Base-by-base conservation (phyloP, 1,140 invertebrate genomes). In the Magallana gigas region DNA sequence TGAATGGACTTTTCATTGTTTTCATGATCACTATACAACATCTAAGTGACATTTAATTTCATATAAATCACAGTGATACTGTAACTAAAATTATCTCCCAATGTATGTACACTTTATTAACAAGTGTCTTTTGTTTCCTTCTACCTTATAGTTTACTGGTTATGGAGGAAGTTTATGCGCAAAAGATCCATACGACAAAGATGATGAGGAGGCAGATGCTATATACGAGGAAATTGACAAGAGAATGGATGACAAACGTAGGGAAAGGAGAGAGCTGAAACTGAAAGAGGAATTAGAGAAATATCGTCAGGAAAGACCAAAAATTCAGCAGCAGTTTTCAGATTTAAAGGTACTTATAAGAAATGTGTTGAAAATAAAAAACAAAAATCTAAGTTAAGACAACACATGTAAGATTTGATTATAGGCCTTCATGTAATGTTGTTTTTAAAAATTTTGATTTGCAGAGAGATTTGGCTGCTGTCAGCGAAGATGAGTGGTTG, bases 111-210 rank as follows among this genome's bases (percentile, higher is more conserved):
- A 12, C 4, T 57, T 36, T 29, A 81, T n/a, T n/a, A 81, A 23
- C 16, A 18, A 18, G 48, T 62, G 36, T 9, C 8, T 29, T 76
- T 0, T 1, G 1, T 76, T 62, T n/a, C 12, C 23, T 36, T n/a
- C 2, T 68, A 57, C 57, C 36, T 18, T 90, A 8, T 91, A 96
- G 96, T 99, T 99, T 95, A 98, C 98, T 92, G 99, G 99, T 68
- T 99, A 99, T 95, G 98, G 98, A 93, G 99, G 99, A 16, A 99
- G 98, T 84, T 95, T 99, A 4, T 99, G 99, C 93, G 98, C 97
- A 84, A 99, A 99, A 95, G 99, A 99, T 97, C 99, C 99, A 0
- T 99, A 99, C 95, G 99, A 99, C 93, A 99, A 99, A 96, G 99
- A 99, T 95, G 99, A 99, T 95, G 99, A 99, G 94, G 99, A 99